phyloP scores from a whole-genome alignment of 2,113 vertebrate species.

The Cathartes aura region DNA sequence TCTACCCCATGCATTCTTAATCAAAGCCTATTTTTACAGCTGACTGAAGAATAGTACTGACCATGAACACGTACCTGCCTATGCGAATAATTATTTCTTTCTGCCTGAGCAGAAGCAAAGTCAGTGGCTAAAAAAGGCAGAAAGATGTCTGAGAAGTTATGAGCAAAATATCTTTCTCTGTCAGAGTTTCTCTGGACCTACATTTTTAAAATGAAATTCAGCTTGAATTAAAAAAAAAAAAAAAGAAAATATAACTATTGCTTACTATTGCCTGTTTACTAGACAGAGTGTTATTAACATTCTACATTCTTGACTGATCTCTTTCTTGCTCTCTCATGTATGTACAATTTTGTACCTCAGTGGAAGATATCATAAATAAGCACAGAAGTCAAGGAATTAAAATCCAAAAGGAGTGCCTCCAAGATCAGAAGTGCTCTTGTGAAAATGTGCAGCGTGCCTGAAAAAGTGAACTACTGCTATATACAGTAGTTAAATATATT shows the following conservation, averaged over 20 bases:
- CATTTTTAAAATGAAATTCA: not conserved
- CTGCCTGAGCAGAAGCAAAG: not conserved
- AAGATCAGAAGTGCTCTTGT: not conserved
- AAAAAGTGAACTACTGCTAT: not conserved
- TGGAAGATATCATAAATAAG: not conserved
- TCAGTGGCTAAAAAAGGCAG: not conserved
- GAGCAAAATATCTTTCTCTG: not conserved
- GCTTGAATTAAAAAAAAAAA: not conserved
- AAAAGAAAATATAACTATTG: not conserved
- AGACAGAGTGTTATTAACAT: not conserved
- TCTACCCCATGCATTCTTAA: not conserved
- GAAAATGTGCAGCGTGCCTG: not conserved
- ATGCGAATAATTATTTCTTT: not conserved
- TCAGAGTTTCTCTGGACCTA: not conserved
- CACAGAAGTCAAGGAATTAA: not conserved
- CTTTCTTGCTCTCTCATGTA: not conserved
- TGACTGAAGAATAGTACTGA: not conserved
- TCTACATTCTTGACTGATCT: not conserved
- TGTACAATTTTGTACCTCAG: not conserved
- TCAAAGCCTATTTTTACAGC: slow-evolving; percentile 9
- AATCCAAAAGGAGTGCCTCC: not conserved
- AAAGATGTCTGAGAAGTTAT: not conserved
- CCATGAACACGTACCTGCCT: not conserved
- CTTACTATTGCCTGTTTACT: not conserved
- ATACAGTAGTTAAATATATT: not conserved